Percentiles rank a stretch among this genome's conserved stretches.
phyloP scores from a whole-genome alignment of 2,113 vertebrate species.

The Pristiophorus japonicus region DNA sequence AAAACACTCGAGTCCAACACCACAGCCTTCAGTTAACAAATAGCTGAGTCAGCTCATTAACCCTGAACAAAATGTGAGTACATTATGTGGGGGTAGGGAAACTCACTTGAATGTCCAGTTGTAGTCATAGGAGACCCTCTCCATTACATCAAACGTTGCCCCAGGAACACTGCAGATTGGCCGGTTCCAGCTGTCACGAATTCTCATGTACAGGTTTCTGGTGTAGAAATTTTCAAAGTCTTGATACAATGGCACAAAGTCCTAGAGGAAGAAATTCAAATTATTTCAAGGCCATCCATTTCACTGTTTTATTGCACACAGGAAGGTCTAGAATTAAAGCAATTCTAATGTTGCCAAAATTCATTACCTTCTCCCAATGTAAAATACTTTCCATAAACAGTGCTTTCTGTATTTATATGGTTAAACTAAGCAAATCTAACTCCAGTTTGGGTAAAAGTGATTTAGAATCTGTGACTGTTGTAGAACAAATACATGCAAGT shows the following conservation, averaged over 20 bases:
- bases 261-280: slow-evolving; percentile 55
- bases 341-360: not conserved
- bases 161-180: slow-evolving; percentile 87
- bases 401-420: not conserved
- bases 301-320: not conserved
- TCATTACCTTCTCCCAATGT: not conserved
- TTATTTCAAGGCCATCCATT: not conserved
- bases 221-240: slow-evolving; percentile 98
- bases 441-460: not conserved
- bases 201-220: slow-evolving; percentile 91
- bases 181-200: slow-evolving; percentile 92
- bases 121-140: slow-evolving; percentile 77
- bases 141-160: slow-evolving; percentile 81
- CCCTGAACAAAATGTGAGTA: not conserved
- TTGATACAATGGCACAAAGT: slow-evolving; percentile 92
- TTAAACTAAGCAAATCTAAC: not conserved
- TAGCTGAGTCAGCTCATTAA: not conserved
- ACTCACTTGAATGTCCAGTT: slow-evolving; percentile 94
- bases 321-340: not conserved
- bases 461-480: not conserved
- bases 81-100: not conserved
- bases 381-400: not conserved
- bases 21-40: not conserved
- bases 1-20: not conserved
- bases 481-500: not conserved